A percentile compares a stretch with the other conserved stretches of the same genome.
Conservation (phyloP, 2,113 vertebrate species). For the Catharus bicknelli region DNA sequence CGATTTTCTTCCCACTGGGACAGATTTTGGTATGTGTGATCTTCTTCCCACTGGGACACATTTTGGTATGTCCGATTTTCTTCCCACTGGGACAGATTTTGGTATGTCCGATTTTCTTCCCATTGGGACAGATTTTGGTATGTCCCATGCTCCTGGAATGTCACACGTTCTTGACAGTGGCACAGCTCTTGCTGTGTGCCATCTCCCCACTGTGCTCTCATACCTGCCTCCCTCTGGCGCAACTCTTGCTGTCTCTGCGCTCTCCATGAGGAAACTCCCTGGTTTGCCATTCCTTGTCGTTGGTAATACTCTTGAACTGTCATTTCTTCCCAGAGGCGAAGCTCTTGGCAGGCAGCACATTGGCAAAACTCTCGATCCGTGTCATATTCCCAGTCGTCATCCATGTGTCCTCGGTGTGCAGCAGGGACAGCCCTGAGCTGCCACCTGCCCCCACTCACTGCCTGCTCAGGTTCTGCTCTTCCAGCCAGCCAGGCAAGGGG, state of each 20-base stretch:
- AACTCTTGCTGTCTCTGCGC: neutral
- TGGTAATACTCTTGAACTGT: neutral
- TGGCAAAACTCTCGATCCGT: neutral
- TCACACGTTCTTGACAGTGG: neutral
- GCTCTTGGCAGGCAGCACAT: rapidly evolving
- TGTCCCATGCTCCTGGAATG: neutral
- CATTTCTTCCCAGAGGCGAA: neutral
- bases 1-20: no score
- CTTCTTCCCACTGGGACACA: no score
- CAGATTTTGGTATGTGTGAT: no score
- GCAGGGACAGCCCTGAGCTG: neutral
- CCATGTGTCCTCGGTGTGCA: neutral
- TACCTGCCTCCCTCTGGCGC: neutral
- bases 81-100: no score
- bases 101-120: no score
- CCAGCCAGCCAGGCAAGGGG: neutral
- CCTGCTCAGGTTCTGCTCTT: neutral
- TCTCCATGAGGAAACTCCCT: neutral
- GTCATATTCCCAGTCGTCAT: rapidly evolving
- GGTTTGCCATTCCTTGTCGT: neutral
- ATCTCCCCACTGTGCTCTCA: neutral
- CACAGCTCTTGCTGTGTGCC: neutral
- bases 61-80: no score
- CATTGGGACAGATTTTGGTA: no score
- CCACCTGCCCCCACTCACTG: neutral